A percentile compares a stretch with the other conserved stretches of the same genome.
These are phyloP conservation scores for Notarius quadriscutis DNA, from an alignment of 2,113 vertebrate species.

Conservation along the genomic window DNA sequence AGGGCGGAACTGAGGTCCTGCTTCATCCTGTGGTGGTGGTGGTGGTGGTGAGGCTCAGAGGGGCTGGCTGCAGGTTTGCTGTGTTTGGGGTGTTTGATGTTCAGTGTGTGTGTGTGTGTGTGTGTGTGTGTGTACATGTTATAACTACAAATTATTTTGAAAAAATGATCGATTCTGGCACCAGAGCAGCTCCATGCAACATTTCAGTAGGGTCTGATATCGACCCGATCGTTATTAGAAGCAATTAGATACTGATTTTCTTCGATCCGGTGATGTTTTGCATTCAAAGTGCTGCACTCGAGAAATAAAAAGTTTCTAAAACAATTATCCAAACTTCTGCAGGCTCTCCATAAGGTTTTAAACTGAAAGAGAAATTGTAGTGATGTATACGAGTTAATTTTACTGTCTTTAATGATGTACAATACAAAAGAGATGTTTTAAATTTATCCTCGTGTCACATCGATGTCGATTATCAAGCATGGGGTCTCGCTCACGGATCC, in stretches of 20 bases:
- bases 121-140: slow-evolving; percentile 29
- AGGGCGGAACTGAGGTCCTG: background rate
- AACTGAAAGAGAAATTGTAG: too few relatives aligned
- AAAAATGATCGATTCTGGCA: slow-evolving; percentile 1
- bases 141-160: background rate
- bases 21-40: background rate
- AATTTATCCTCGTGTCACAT: background rate
- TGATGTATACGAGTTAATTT: background rate
- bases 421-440: background rate
- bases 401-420: background rate
- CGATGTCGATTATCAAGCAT: background rate
- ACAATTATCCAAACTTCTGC: too few relatives aligned
- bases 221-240: background rate
- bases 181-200: background rate
- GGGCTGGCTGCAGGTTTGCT: background rate
- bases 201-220: background rate
- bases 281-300: background rate
- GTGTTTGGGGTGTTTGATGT: slow-evolving; percentile 4
- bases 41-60: slow-evolving; percentile 8
- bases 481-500: background rate
- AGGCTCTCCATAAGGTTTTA: too few relatives aligned
- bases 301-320: background rate
- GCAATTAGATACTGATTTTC: background rate
- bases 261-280: background rate
- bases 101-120: slow-evolving; percentile 43